Evolutionary conservation across 2,888 invertebrate species (phyloP).

Genomic region (Cryptus armator): DNA sequence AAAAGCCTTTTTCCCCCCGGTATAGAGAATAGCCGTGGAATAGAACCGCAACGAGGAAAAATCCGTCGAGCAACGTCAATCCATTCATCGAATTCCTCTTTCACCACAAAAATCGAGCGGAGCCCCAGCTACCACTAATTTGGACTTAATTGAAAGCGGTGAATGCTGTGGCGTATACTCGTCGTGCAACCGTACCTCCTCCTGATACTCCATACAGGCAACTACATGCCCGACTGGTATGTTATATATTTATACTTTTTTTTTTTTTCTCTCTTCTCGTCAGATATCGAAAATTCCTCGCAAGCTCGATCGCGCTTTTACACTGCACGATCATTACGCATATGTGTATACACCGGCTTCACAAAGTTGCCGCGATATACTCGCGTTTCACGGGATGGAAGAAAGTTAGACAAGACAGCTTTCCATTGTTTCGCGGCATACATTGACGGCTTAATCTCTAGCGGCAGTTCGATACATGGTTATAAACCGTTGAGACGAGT

Average conservation of each 20-base stretch:
- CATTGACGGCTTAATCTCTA: neutral
- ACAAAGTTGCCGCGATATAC: neutral
- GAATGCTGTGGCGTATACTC: slow-evolving; percentile 62
- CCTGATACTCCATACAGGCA: neutral
- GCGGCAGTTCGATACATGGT: neutral
- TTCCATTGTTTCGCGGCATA: neutral
- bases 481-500: no score
- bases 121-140: slow-evolving; percentile 71
- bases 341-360: neutral
- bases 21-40: slow-evolving; percentile 18
- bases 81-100: slow-evolving; percentile 53
- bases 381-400: neutral
- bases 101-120: slow-evolving; percentile 46
- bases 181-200: slow-evolving; percentile 39
- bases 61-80: slow-evolving; percentile 43
- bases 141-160: slow-evolving; percentile 76
- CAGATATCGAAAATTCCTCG: slow-evolving; percentile 56
- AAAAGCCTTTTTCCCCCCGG: neutral
- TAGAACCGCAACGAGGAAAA: slow-evolving; percentile 35
- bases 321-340: slow-evolving; percentile 26
- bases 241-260: slow-evolving; percentile 2
- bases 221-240: slow-evolving; percentile 4
- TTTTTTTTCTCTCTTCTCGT: slow-evolving; percentile 2
- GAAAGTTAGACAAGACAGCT: neutral
- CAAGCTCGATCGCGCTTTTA: slow-evolving; percentile 29